These are phyloP conservation scores for Rhinichthys osculus DNA, from an alignment of 2,797 vertebrate species.

Conservation along the genomic window DNA sequence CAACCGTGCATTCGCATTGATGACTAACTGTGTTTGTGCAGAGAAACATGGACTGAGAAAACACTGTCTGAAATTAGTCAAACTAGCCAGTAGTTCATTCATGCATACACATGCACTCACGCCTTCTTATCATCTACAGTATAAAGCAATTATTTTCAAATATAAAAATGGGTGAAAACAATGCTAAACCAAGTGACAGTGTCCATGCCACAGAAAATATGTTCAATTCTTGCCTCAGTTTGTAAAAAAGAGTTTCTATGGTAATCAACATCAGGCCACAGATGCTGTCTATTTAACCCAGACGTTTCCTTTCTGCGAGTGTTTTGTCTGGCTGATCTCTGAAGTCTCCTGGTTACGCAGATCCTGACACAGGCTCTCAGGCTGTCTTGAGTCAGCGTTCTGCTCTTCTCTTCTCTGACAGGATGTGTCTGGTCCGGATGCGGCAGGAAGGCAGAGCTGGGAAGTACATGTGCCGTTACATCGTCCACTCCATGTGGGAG, in stretches of 20 bases:
- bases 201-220: not conserved
- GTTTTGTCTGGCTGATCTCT: constrained; percentile 19
- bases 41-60: constrained; percentile 45
- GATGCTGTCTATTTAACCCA: constrained; percentile 5
- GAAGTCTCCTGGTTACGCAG: constrained; percentile 8
- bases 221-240: not conserved
- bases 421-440: constrained; percentile 98
- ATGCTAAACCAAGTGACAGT: not conserved
- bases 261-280: not conserved
- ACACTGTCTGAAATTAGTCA: constrained; percentile 25
- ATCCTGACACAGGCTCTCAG: constrained; percentile 9
- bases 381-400: constrained; percentile 11
- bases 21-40: constrained; percentile 41
- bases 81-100: constrained; percentile 8
- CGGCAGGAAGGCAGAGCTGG: constrained; percentile 93
- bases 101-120: not conserved
- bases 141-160: not conserved
- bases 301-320: not conserved
- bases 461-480: constrained; percentile 95
- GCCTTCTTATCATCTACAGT: not conserved
- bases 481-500: constrained; percentile 99
- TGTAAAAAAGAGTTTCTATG: not conserved
- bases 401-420: constrained; percentile 63
- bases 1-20: not conserved
- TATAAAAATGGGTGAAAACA: not conserved